phyloP scores from a whole-genome alignment of 2,113 vertebrate genomes.

The Gila orcuttii region DNA sequence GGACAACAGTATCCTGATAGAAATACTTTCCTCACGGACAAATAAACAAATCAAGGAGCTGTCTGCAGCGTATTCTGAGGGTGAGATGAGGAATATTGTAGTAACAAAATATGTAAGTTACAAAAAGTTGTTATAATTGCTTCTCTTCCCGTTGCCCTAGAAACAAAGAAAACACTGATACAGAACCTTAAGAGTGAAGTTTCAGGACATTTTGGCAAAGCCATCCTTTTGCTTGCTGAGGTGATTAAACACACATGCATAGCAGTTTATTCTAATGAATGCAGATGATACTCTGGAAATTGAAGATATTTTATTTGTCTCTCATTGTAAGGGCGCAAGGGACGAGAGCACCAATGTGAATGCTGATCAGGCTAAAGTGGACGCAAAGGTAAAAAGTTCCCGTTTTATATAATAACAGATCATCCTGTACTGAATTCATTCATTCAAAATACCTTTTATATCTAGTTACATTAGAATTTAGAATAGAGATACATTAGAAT shows the following conservation, averaged over 20 bases:
- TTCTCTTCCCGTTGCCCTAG: conserved; percentile 59
- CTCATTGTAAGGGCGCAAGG: conserved; percentile 65
- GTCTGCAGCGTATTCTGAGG: conserved; percentile 64
- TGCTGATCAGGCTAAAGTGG: conserved; percentile 66
- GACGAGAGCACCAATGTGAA: conserved; percentile 69
- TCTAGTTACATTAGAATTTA: no score
- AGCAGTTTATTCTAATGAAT: not conserved
- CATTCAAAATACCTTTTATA: not conserved
- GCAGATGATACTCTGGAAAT: not conserved
- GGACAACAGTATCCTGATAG: conserved; percentile 70
- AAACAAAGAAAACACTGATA: conserved; percentile 72
- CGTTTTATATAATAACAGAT: not conserved
- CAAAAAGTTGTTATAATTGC: not conserved
- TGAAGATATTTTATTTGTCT: conserved; percentile 5
- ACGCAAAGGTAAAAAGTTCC: conserved; percentile 70
- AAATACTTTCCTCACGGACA: conserved; percentile 80
- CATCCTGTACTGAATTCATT: not conserved
- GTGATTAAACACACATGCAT: conserved; percentile 62
- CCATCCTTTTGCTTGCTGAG: conserved; percentile 75
- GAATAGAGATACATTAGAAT: no score
- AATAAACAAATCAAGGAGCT: conserved; percentile 78
- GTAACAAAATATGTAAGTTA: not conserved
- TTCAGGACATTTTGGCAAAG: conserved; percentile 75
- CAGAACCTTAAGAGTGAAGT: conserved; percentile 71
- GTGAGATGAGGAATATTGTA: not conserved